Evolutionary conservation across 1,140 invertebrate species (phyloP).

Genomic region (Atta cephalotes): DNA sequence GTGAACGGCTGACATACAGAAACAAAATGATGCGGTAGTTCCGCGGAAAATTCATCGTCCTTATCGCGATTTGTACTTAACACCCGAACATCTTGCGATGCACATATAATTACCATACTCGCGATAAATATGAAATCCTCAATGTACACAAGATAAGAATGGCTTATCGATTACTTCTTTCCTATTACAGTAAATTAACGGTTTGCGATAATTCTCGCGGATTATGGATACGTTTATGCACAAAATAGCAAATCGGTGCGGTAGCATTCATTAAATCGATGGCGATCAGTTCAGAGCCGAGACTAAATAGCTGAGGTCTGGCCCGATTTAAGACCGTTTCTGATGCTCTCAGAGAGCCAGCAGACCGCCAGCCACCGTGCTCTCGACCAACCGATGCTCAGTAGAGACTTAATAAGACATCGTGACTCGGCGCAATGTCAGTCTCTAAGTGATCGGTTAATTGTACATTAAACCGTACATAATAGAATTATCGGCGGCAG

Average conservation of each 20-base stretch:
- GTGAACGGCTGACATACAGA: constrained; percentile 26
- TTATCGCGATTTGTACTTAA: constrained; percentile 62
- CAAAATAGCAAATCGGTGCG: constrained; percentile 56
- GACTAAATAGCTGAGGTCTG: constrained; percentile 33
- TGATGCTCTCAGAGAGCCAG: constrained; percentile 3
- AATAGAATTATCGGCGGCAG: constrained; percentile 84
- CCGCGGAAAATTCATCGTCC: constrained; percentile 44
- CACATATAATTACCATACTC: constrained; percentile 58
- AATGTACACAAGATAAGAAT: not conserved
- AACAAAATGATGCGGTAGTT: constrained; percentile 28
- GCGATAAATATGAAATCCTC: constrained; percentile 37
- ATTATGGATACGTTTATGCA: constrained; percentile 47
- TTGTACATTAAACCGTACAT: constrained; percentile 86
- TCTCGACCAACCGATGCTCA: constrained; percentile 57
- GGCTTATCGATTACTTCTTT: constrained; percentile 13
- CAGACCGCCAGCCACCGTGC: constrained; percentile 65
- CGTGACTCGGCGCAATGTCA: constrained; percentile 85
- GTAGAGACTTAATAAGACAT: constrained; percentile 85
- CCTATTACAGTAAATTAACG: constrained; percentile 44
- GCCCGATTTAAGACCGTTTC: constrained; percentile 57
- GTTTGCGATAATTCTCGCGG: constrained; percentile 41
- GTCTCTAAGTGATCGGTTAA: constrained; percentile 85
- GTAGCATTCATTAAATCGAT: constrained; percentile 51
- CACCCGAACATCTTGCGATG: constrained; percentile 37
- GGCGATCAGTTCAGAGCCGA: not conserved